These are phyloP conservation scores for Calyptomena viridis DNA, from an alignment of 2,113 vertebrate genomes.

Conservation along the genomic window DNA sequence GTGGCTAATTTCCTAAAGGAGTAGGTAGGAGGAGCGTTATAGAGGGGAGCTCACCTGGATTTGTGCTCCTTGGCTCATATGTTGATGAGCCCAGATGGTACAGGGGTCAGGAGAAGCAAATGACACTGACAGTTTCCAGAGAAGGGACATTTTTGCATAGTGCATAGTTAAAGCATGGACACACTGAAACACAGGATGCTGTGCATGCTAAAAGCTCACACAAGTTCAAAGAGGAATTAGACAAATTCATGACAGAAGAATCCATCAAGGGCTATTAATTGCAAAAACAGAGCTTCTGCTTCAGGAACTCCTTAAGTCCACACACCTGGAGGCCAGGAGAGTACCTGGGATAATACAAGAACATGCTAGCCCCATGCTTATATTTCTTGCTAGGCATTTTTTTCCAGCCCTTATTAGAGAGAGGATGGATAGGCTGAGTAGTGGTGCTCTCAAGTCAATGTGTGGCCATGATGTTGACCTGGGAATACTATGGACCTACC, in stretches of 20 bases:
- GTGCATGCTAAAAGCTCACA: neutral
- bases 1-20: neutral
- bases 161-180: neutral
- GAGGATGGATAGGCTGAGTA: neutral
- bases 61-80: neutral
- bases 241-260: conserved; percentile 14
- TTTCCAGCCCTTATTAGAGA: neutral
- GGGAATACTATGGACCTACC: neutral
- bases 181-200: neutral
- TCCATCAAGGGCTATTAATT: neutral
- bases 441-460: neutral
- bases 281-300: neutral
- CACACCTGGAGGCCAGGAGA: neutral
- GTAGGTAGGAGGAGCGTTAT: neutral
- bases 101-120: neutral
- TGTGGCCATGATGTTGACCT: neutral
- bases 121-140: neutral
- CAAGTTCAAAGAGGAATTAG: neutral
- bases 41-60: neutral
- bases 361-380: neutral
- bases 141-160: neutral
- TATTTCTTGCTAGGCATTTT: neutral
- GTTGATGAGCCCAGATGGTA: neutral
- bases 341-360: neutral
- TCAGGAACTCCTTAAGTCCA: neutral